Percentiles rank a stretch among this genome's conserved stretches.
Evolutionary conservation across 1,140 invertebrate species (phyloP).

Genomic region (Papilio helenus): DNA sequence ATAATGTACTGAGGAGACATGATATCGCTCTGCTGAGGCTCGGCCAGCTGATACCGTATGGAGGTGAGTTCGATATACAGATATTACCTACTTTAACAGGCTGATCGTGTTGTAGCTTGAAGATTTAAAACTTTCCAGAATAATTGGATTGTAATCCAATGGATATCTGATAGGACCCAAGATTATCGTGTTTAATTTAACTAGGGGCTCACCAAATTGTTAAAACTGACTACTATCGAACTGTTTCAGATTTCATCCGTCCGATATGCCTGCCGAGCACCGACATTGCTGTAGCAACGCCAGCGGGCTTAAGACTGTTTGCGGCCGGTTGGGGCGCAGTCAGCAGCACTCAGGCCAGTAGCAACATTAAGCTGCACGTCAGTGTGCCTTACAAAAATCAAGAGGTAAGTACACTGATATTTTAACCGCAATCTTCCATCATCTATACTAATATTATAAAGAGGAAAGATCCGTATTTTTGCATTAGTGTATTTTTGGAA

Average conservation of each 20-base stretch:
- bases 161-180: too few species aligned
- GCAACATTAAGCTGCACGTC: slow-evolving; percentile 66
- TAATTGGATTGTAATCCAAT: too few species aligned
- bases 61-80: slow-evolving; percentile 46
- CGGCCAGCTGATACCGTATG: slow-evolving; percentile 50
- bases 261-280: slow-evolving; percentile 63
- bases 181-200: too few species aligned
- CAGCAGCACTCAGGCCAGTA: slow-evolving; percentile 71
- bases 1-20: slow-evolving; percentile 50
- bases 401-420: slow-evolving; percentile 41
- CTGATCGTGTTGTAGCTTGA: background rate
- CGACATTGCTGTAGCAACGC: slow-evolving; percentile 46
- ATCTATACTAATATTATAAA: too few species aligned
- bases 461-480: too few species aligned
- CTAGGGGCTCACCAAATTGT: too few species aligned
- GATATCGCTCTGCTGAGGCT: slow-evolving; percentile 72
- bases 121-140: too few species aligned
- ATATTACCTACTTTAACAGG: background rate
- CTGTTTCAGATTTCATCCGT: slow-evolving; percentile 65
- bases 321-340: slow-evolving; percentile 76
- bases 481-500: too few species aligned
- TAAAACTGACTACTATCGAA: too few species aligned
- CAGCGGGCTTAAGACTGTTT: slow-evolving; percentile 63
- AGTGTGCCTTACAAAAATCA: slow-evolving; percentile 55
- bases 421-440: background rate